These are phyloP conservation scores for Pteropus rufus DNA, from an alignment of 2,797 vertebrate species.

Conservation along the genomic window DNA sequence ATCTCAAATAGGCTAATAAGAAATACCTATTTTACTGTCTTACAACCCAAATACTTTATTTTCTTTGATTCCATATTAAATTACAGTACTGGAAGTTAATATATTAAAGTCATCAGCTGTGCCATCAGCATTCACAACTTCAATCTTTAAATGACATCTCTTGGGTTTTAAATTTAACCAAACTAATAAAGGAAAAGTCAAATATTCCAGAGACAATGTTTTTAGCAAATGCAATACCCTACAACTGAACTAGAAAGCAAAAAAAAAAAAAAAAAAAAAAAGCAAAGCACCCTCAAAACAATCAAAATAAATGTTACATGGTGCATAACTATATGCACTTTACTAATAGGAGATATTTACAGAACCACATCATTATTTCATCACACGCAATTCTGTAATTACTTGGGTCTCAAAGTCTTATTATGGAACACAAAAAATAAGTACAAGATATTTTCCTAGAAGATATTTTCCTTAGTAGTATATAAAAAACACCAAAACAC, in stretches of 20 bases:
- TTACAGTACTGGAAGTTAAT: background rate
- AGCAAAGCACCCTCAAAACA: background rate
- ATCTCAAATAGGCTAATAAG: background rate
- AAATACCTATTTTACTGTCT: background rate
- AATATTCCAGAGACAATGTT: background rate
- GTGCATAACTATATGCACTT: background rate
- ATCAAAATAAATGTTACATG: background rate
- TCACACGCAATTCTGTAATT: background rate
- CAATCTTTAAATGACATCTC: background rate
- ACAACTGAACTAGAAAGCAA: background rate
- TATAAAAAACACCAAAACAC: background rate
- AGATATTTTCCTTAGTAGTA: background rate
- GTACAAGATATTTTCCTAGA: background rate
- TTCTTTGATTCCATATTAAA: background rate
- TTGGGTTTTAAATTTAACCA: background rate
- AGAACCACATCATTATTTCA: background rate
- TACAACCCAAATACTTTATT: background rate
- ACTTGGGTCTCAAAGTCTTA: background rate
- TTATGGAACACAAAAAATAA: background rate
- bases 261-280: background rate
- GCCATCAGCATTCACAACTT: background rate
- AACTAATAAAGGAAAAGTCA: background rate
- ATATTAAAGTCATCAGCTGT: background rate
- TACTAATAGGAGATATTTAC: background rate
- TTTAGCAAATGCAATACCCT: background rate